Percentiles rank a stretch among this genome's conserved stretches.
Evolutionary conservation across 2,888 invertebrate genomes (phyloP).

Genomic region (Philonicus albiceps): DNA sequence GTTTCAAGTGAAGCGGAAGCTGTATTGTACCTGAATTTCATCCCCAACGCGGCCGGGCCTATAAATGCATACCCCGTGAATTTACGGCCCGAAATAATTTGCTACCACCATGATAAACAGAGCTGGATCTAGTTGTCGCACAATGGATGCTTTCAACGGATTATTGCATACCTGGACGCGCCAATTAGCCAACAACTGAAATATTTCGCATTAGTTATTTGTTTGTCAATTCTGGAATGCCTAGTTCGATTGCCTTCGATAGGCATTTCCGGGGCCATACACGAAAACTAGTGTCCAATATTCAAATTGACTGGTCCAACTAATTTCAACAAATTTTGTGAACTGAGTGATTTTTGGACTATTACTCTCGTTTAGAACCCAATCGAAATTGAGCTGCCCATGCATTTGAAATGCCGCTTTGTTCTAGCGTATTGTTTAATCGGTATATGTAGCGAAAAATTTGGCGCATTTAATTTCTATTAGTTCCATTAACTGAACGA

Average conservation of each 20-base stretch:
- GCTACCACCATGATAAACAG: conserved; percentile 4
- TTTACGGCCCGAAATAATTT: conserved; percentile 26
- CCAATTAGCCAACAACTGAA: background rate
- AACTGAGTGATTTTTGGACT: background rate
- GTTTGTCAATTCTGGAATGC: conserved; percentile 4
- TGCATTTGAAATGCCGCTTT: background rate
- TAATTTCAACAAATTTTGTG: background rate
- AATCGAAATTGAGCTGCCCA: background rate
- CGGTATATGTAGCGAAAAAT: background rate
- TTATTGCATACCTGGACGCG: conserved; percentile 13
- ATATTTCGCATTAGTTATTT: conserved; percentile 8
- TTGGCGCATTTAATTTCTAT: background rate
- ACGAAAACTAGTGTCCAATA: background rate
- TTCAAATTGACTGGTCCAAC: background rate
- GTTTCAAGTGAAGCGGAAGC: background rate
- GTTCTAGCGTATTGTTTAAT: background rate
- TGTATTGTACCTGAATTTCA: background rate
- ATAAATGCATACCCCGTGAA: conserved; percentile 30
- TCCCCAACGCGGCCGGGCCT: background rate
- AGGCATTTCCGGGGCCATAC: background rate
- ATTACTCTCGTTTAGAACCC: background rate
- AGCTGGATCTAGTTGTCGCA: background rate
- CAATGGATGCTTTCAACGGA: conserved; percentile 14
- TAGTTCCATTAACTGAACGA: background rate
- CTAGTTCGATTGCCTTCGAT: background rate